phyloP scores from a whole-genome alignment of 64 coral and sea anemone genomes.

The Exaiptasia diaphana region DNA sequence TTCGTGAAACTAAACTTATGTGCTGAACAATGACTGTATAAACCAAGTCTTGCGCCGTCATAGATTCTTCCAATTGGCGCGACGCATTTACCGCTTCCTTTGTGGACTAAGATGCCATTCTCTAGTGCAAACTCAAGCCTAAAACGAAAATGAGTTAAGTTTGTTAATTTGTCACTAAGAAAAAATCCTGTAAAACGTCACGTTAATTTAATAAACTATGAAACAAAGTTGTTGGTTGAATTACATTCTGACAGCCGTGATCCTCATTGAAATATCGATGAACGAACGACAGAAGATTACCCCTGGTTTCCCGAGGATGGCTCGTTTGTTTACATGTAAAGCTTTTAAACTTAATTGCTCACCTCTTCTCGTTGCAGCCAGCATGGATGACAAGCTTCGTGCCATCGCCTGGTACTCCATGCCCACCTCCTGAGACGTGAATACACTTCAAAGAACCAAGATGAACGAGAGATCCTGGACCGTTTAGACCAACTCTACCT shows the following conservation, averaged over 20 bases:
- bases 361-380: conserved; percentile 78
- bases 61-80: conserved; percentile 20
- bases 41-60: conserved; percentile 69
- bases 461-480: conserved; percentile 85
- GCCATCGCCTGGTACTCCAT: conserved; percentile 45
- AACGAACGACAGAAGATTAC: no score
- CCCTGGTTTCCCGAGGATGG: no score
- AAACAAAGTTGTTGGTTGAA: no score
- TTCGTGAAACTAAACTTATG: conserved; percentile 94
- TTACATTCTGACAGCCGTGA: no score
- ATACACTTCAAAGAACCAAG: conserved; percentile 82
- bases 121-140: conserved; percentile 75
- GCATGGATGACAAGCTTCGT: conserved; percentile 70
- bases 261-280: no score
- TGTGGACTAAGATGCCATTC: conserved; percentile 73
- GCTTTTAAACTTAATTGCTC: background rate
- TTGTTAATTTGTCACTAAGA: no score
- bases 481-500: conserved; percentile 62
- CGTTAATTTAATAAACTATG: no score
- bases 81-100: conserved; percentile 67
- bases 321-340: no score
- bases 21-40: conserved; percentile 62
- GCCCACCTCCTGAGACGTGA: conserved; percentile 56
- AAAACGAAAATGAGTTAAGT: background rate
- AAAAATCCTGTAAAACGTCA: no score